Percentiles rank a stretch among this genome's conserved stretches.
These are phyloP conservation scores for Melitaea cinxia DNA, from an alignment of 1,140 invertebrate species.

Conservation along the genomic window DNA sequence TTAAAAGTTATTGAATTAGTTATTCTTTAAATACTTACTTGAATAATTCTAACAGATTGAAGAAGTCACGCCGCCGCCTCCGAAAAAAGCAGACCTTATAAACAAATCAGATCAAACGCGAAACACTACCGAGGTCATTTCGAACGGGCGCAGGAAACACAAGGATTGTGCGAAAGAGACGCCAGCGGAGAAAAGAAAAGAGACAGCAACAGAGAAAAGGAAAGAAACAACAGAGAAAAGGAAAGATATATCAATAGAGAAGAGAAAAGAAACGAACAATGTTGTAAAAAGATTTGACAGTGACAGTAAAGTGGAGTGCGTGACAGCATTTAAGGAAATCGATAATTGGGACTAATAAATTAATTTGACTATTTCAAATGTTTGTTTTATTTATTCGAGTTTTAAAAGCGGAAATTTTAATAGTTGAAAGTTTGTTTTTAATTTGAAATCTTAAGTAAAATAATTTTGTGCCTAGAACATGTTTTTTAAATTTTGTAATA, in stretches of 20 bases:
- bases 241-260: conserved; percentile 40
- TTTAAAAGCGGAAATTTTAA: neutral
- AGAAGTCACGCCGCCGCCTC: conserved; percentile 49
- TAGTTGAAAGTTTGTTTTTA: neutral
- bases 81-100: conserved; percentile 50
- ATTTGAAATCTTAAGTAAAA: no score
- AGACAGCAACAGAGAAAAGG: conserved; percentile 40
- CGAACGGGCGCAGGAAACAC: conserved; percentile 48
- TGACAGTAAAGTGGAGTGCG: conserved; percentile 48
- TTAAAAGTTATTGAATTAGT: no score
- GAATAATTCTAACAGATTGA: conserved; percentile 47
- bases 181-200: conserved; percentile 39
- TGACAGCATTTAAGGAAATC: conserved; percentile 66
- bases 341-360: conserved; percentile 70
- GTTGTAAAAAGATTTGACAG: conserved; percentile 52
- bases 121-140: conserved; percentile 30
- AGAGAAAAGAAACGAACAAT: conserved; percentile 42
- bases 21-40: no score
- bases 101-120: conserved; percentile 28
- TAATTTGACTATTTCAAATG: conserved; percentile 43
- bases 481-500: no score
- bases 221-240: conserved; percentile 44
- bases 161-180: conserved; percentile 35
- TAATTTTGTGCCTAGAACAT: no score
- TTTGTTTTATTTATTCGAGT: conserved; percentile 38